Base-by-base conservation (phyloP, 2,113 vertebrate species). In the Solenodon paradoxus region DNA sequence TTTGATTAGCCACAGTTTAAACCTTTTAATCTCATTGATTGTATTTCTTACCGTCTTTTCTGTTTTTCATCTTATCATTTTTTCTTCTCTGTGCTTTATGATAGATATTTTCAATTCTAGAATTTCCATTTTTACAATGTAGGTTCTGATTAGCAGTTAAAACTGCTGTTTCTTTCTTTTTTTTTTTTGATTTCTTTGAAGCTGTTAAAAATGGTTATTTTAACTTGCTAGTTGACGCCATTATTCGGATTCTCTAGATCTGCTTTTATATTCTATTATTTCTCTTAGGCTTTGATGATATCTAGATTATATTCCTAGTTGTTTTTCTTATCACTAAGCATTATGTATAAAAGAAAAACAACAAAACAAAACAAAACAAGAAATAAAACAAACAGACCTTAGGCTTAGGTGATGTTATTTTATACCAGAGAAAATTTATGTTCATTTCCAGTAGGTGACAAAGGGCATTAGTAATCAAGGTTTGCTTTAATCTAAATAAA, bases 191-290 rank as follows among this genome's bases (percentile, higher is more conserved):
- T 57, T 75, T 49, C 15, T 86, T 82, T 71, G 24, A 83, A 57
- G 4, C 72, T 83, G 80, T 45, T 82, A 92, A 80, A 1, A 24
- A 32, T 35, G 83, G 9, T 79, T 88, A 92, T 77, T 85, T 72
- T 72, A 87, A 66, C 1, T 92, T 42, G 24, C 17, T 94, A 53
- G 32, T 40, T 86, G 9, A 82, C 77, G 85, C 5, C 4, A 32
- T 90, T 68, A 30, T 85, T 49, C 89, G 22, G 26, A 78, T n/a
- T 83, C 28, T 40, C 45, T 51, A 47, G 75, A 79, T 90, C 75
- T 93, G 15, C 40, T 95, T 93, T 40, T 96, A 84, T 59, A 40
- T 51, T 53, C 13, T 86, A 15, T 89, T 95, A 82, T 57, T 83
- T 95, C 93, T 88, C 51, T 92, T 92, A 83, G 22, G 32, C 53